Conservation (phyloP, 2,888 invertebrate species). For the Clitarchus hookeri region DNA sequence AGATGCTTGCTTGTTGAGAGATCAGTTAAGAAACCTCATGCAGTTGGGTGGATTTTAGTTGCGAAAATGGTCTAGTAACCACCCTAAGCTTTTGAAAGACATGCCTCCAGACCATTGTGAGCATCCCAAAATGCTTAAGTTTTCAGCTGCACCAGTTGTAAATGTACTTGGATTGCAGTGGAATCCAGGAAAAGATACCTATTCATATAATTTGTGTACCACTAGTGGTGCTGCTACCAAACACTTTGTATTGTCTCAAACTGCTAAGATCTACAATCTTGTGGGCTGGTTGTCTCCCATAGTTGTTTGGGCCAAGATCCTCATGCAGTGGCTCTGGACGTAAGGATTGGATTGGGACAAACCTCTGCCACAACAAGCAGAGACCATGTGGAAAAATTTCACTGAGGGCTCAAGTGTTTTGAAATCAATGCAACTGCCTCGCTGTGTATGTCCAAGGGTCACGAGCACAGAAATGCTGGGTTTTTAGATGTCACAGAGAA, state of each 20-base stretch:
- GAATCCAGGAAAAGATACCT: not conserved
- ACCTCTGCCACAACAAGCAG: not conserved
- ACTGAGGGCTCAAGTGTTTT: not conserved
- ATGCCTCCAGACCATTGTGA: not conserved
- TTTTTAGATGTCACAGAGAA: no score
- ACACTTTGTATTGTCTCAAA: not conserved
- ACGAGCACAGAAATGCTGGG: no score
- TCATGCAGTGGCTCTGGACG: not conserved
- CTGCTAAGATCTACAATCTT: not conserved
- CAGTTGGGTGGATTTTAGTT: not conserved
- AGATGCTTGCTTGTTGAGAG: not conserved
- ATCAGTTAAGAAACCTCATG: not conserved
- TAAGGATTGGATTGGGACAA: not conserved
- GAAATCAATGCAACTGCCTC: not conserved
- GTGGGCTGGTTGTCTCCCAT: not conserved
- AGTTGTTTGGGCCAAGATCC: no score
- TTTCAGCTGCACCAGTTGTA: not conserved
- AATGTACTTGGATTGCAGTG: not conserved
- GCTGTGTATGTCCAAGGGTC: not conserved
- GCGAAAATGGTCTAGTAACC: not conserved
- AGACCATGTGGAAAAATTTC: not conserved
- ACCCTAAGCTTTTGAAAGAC: not conserved
- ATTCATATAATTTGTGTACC: not conserved
- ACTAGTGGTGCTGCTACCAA: not conserved
- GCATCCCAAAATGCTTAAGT: not conserved